phyloP scores from a whole-genome alignment of 2,888 invertebrate genomes.

The Eustalomyia histrio region DNA sequence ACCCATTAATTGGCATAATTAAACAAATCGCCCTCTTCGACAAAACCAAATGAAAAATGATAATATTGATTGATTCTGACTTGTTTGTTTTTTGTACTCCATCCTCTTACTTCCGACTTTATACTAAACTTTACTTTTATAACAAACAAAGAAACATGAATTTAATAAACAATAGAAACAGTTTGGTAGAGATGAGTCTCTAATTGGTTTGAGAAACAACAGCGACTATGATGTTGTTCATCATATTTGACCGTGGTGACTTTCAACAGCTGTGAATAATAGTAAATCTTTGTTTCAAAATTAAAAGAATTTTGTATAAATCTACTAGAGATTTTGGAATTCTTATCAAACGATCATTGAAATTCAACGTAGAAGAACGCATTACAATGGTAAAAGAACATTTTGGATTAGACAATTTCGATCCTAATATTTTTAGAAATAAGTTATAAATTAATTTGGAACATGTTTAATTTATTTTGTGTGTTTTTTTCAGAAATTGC shows the following conservation, averaged over 20 bases:
- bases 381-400: slow-evolving; percentile 43
- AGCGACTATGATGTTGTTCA: slow-evolving; percentile 27
- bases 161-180: slow-evolving; percentile 35
- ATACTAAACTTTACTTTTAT: not conserved
- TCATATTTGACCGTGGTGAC: slow-evolving; percentile 11
- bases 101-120: slow-evolving; percentile 43
- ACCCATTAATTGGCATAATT: not conserved
- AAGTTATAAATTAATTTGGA: not conserved
- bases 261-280: slow-evolving; percentile 7
- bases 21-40: not conserved
- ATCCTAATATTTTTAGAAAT: not conserved
- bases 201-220: slow-evolving; percentile 28
- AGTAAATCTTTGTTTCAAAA: not conserved
- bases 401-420: not conserved
- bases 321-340: slow-evolving; percentile 13
- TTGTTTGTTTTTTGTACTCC: slow-evolving; percentile 1
- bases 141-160: slow-evolving; percentile 15
- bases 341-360: slow-evolving; percentile 50
- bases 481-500: slow-evolving; percentile 54
- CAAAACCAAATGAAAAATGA: not conserved
- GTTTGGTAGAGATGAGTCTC: slow-evolving; percentile 32
- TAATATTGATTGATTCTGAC: slow-evolving; percentile 12
- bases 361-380: slow-evolving; percentile 41
- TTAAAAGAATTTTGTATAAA: slow-evolving; percentile 56
- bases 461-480: not conserved